phyloP scores from a whole-genome alignment of 2,113 vertebrate genomes.

The Melanotaenia duboulayi region DNA sequence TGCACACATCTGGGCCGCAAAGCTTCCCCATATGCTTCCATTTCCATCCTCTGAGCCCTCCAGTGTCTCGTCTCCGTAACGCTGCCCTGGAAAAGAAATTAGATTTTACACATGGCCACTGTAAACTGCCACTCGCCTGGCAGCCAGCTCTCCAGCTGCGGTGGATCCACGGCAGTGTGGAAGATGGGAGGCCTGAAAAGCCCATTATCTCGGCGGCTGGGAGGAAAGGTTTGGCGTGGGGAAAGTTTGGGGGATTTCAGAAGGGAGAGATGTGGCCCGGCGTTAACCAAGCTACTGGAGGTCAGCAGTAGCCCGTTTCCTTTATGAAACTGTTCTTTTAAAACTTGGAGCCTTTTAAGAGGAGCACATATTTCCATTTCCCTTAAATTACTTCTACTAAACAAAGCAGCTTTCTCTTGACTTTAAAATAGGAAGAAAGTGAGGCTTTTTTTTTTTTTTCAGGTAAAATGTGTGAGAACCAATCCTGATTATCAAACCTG shows the following conservation, averaged over 20 bases:
- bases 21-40: constrained; percentile 30
- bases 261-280: constrained; percentile 47
- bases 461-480: no score
- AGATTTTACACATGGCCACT: constrained; percentile 43
- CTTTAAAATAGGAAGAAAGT: not conserved
- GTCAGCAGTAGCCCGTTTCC: constrained; percentile 56
- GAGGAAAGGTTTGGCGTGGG: constrained; percentile 58
- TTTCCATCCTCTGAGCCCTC: constrained; percentile 31
- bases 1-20: constrained; percentile 73
- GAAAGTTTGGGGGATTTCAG: constrained; percentile 80
- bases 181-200: constrained; percentile 70
- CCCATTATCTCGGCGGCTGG: constrained; percentile 61
- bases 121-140: constrained; percentile 41
- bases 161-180: constrained; percentile 42
- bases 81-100: constrained; percentile 72
- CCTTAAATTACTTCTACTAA: not conserved
- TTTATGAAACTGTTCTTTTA: not conserved
- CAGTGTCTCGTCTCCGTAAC: constrained; percentile 29
- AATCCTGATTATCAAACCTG: no score
- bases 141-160: constrained; percentile 44
- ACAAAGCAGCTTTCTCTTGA: not conserved
- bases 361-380: no score
- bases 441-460: no score
- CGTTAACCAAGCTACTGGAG: constrained; percentile 69
- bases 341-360: not conserved